A percentile compares a stretch with the other conserved stretches of the same genome.
Evolutionary conservation across 2,113 vertebrate genomes (phyloP).

Genomic region (Lophius piscatorius): DNA sequence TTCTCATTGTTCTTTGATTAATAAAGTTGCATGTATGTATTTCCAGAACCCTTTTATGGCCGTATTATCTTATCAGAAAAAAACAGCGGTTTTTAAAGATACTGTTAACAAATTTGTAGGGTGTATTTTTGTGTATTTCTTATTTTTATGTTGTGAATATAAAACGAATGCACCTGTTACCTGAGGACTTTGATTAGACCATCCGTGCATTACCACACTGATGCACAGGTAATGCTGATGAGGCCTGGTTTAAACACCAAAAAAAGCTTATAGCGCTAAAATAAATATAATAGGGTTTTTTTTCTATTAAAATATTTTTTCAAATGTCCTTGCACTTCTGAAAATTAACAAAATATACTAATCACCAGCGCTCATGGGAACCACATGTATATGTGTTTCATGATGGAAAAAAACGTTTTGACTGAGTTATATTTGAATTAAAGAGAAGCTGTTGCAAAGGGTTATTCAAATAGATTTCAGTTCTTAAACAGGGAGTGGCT

Average conservation of each 20-base stretch:
- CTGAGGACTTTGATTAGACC: conserved; percentile 6
- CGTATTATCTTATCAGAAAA: background rate
- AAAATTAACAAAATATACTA: background rate
- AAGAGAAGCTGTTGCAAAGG: background rate
- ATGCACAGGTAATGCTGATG: background rate
- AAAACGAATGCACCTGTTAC: conserved; percentile 59
- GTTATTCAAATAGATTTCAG: conserved; percentile 28
- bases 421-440: background rate
- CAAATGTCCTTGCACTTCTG: no score
- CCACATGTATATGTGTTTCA: background rate
- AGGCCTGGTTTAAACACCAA: background rate
- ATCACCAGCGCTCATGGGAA: background rate
- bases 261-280: no score
- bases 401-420: background rate
- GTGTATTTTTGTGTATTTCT: no score
- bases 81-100: conserved; percentile 1
- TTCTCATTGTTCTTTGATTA: background rate
- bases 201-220: background rate
- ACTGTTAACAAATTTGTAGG: background rate
- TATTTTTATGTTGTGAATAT: background rate
- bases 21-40: no score
- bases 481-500: conserved; percentile 73
- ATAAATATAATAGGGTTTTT: no score
- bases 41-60: no score
- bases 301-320: no score